Percentiles rank a stretch among this genome's conserved stretches.
phyloP scores from a whole-genome alignment of 2,888 invertebrate genomes.

The Eupithecia insigniata region DNA sequence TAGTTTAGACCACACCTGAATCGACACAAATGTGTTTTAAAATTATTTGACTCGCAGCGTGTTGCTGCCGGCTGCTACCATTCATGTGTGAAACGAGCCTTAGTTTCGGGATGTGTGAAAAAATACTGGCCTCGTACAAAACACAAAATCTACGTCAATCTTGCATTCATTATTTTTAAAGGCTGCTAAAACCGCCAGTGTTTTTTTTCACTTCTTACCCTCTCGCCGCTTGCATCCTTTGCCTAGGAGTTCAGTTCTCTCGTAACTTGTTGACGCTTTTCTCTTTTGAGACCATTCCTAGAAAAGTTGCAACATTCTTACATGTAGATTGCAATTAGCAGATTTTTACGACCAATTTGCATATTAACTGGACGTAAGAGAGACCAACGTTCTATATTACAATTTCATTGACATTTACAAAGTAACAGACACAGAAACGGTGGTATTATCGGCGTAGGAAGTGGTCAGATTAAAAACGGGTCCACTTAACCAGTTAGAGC shows the following conservation, averaged over 20 bases:
- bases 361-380: constrained; percentile 12
- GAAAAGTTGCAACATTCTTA: constrained; percentile 6
- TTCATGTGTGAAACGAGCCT: too few relatives aligned
- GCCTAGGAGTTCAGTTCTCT: neutral
- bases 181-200: neutral
- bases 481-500: constrained; percentile 52
- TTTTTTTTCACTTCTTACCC: neutral
- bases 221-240: neutral
- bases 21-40: too few relatives aligned
- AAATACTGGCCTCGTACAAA: neutral
- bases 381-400: constrained; percentile 41
- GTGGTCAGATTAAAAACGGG: constrained; percentile 54
- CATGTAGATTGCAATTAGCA: neutral
- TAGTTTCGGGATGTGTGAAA: neutral
- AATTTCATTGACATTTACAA: constrained; percentile 53
- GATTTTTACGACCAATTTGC: constrained; percentile 21
- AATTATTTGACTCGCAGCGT: neutral
- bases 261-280: neutral
- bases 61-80: too few relatives aligned
- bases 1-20: too few relatives aligned
- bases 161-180: neutral
- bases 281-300: constrained; percentile 2
- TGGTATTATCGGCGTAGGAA: constrained; percentile 48
- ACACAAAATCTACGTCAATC: neutral
- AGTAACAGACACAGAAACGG: constrained; percentile 47